Base-by-base conservation (phyloP, 2,797 vertebrate species). In the Sphenopsis melanotis region DNA sequence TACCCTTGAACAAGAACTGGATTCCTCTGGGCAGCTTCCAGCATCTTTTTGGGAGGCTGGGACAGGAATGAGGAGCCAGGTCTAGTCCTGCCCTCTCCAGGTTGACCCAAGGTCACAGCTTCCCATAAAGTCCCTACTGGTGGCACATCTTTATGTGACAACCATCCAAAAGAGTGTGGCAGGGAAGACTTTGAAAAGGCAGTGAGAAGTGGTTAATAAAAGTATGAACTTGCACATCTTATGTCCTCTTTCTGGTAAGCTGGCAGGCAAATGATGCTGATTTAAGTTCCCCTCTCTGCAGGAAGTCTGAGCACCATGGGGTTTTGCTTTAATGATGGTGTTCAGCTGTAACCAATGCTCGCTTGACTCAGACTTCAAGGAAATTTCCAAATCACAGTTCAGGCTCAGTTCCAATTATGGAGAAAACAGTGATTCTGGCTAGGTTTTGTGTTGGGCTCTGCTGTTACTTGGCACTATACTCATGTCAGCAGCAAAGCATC, bases 401-500 rank as follows among this genome's bases (percentile, higher is more conserved):
- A 71, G 49, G 32, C 5, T 47, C 6, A 23, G 29, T 39, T 87
- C 12, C 36, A 63, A 1, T 44, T 23, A 44, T 3, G 26, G 14
- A 81, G 32, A 59, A 70, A 84, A 53, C 3, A 77, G 13, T 16
- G 10, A 24, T n/a, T 60, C 2, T 4, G 26, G n/a, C 27, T 32
- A 49, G 27, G 6, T 60, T 81, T 89, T 55, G 56, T 6, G 13
- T 44, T 41, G 39, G 23, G 13, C 30, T 80, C 27, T 42, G 36
- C 37, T 83, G 39, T 56, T 39, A 27, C 7, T 32, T 69, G 64
- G 64, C 36, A 61, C 19, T 15, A 46, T 4, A 0, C n/a, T 46
- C 36, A 37, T 9, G 2, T 23, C 4, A 2, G 26, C 23, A n/a
- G 13, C 0, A 2, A 23, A n/a, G 23, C 27, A 64, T 22, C 41